Evolutionary conservation across 2,888 invertebrate species (phyloP).

Genomic region (Tiliacea aurago): DNA sequence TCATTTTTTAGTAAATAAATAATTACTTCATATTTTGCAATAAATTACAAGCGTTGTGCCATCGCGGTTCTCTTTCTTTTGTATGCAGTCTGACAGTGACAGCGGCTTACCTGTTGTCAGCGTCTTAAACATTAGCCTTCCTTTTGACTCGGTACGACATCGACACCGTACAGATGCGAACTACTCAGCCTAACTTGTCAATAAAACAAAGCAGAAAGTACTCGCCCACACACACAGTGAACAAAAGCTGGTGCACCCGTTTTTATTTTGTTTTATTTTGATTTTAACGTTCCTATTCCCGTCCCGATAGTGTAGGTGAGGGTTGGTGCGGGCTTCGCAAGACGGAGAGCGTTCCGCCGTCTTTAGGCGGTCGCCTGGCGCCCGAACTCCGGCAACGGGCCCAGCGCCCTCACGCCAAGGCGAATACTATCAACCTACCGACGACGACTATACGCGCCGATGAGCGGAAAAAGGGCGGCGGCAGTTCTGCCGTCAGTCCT

Average conservation of each 20-base stretch:
- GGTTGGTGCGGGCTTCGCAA: constrained; percentile 85
- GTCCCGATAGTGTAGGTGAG: constrained; percentile 81
- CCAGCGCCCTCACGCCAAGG: constrained; percentile 87
- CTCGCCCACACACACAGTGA: constrained; percentile 27
- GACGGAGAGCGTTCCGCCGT: constrained; percentile 86
- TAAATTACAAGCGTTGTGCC: too few relatives aligned
- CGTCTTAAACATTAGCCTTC: too few relatives aligned
- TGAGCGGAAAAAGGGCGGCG: constrained; percentile 79
- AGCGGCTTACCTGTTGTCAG: too few relatives aligned
- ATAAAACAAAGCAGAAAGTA: constrained; percentile 48
- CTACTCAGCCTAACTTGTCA: not conserved
- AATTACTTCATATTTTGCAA: too few relatives aligned
- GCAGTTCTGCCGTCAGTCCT: constrained; percentile 76
- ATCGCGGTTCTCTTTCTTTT: too few relatives aligned
- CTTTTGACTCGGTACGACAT: not conserved
- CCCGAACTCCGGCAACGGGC: constrained; percentile 81
- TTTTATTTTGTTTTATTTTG: constrained; percentile 77
- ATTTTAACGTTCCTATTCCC: constrained; percentile 78
- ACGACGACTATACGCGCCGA: constrained; percentile 81
- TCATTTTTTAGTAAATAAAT: too few relatives aligned
- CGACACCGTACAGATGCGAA: not conserved
- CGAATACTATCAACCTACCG: constrained; percentile 91
- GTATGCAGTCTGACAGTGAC: too few relatives aligned
- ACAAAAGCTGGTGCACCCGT: constrained; percentile 77
- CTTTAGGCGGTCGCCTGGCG: constrained; percentile 79